Conservation (phyloP, 2,113 vertebrate genomes). For the Gallinago media region DNA sequence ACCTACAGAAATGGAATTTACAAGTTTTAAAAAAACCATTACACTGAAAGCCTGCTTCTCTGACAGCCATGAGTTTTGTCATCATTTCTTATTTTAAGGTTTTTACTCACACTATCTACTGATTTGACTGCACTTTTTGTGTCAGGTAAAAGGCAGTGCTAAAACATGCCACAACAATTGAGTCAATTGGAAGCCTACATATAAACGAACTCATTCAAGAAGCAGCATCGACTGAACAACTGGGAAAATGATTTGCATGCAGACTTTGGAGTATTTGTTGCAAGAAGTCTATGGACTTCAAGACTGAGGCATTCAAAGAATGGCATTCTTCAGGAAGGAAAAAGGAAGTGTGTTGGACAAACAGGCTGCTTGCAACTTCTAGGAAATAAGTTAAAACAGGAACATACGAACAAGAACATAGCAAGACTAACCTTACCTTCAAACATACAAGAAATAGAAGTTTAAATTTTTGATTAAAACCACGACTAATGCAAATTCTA, state of each 20-base stretch:
- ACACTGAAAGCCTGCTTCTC: neutral
- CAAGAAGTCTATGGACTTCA: neutral
- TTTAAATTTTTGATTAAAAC: neutral
- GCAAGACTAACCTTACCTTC: neutral
- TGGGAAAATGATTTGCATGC: neutral
- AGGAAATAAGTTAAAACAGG: neutral
- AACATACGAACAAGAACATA: neutral
- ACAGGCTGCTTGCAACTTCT: neutral
- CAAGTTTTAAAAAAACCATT: neutral
- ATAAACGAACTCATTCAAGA: neutral
- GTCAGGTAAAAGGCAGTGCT: neutral
- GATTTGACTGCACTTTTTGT: neutral
- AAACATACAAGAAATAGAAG: neutral
- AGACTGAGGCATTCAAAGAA: neutral
- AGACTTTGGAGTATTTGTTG: neutral
- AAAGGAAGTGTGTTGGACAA: neutral
- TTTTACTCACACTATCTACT: neutral
- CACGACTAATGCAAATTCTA: neutral
- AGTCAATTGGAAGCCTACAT: fast-evolving
- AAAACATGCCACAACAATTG: neutral
- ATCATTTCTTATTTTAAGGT: neutral
- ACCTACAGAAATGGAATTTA: neutral
- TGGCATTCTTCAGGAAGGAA: neutral
- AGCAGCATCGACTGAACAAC: neutral
- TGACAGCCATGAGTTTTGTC: neutral